Evolutionary conservation across 2,113 vertebrate genomes (phyloP), one percentile per base, ranked within the genome.

Genomic region (Barnardius zonarius): DNA sequence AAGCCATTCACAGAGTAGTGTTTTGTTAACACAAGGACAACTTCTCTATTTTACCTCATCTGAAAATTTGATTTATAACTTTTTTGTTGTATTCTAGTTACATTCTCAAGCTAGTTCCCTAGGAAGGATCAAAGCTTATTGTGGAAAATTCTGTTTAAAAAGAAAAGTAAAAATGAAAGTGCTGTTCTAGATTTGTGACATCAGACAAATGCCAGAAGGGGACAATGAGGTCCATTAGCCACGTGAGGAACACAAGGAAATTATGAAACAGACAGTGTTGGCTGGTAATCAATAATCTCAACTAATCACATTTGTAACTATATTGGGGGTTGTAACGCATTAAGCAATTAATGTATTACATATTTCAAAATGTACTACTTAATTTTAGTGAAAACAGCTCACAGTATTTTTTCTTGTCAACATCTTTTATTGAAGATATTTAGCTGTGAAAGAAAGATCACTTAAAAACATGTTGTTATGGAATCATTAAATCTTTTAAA

Each of bases 401-500:
- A 81, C 30, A 88, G 16, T 57, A 75, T 57, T 90, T 94, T 86
- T 44, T 4, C 2, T 90, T 88, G 51, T 10, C 13, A 75, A 51
- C 9, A 84, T 64, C 11, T 94, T 88, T 83, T 79, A 37, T 54
- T 83, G 37, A 85, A 85, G 39, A 70, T 35, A 1, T 67, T 88
- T 86, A 74, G 4, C 49, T 94, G 41, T 8, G 31, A 91, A 43
- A 93, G 37, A 57, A 70, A 85, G 20, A 70, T 80, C 0, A 51
- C 85, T 70, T 90, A 23, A 79, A 88, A 90, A 66, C 7, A 24
- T 66, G n/a, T 67, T 80, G 22, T 67, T 90, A 33, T 61, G 48
- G 27, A 55, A 43, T 92, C 57, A 83, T 88, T 92, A 93, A 31
- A n/a, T 44, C 51, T 83, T 81, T 76, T 86, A 67, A 93, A 90